Evolutionary conservation across 2,113 vertebrate species (phyloP).

Genomic region (Hyaena hyaena): DNA sequence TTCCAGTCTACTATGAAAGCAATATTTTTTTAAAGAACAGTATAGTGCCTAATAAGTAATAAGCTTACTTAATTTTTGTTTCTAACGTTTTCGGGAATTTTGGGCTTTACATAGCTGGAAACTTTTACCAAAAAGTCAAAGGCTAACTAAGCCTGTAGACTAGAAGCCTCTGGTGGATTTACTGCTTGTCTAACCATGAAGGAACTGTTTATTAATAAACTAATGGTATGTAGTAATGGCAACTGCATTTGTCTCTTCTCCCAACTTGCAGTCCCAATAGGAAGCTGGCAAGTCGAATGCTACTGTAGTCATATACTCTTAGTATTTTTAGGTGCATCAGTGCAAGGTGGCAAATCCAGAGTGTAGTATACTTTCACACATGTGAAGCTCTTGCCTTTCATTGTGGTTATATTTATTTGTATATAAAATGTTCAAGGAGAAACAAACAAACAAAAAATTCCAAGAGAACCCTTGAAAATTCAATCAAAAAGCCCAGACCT

Average conservation of each 20-base stretch:
- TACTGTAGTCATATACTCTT: background rate
- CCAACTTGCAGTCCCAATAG: background rate
- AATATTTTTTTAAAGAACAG: background rate
- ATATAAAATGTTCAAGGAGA: background rate
- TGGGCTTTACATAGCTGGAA: background rate
- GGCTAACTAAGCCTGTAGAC: background rate
- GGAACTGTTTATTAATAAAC: background rate
- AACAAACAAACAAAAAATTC: conserved; percentile 28
- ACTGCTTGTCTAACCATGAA: background rate
- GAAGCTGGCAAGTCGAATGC: background rate
- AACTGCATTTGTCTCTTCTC: background rate
- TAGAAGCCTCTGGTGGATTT: background rate
- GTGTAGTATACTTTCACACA: background rate
- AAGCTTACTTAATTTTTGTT: background rate
- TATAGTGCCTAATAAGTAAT: background rate
- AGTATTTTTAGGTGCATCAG: background rate
- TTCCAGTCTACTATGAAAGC: background rate
- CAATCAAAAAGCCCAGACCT: background rate
- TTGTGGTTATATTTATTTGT: background rate
- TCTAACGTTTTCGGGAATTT: background rate
- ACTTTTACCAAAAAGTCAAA: conserved; percentile 9
- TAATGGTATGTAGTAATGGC: background rate
- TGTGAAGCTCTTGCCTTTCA: background rate
- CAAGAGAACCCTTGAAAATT: background rate
- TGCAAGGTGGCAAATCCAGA: background rate